Base-by-base conservation (phyloP, 2,113 vertebrate genomes). In the Crotalus viridis region DNA sequence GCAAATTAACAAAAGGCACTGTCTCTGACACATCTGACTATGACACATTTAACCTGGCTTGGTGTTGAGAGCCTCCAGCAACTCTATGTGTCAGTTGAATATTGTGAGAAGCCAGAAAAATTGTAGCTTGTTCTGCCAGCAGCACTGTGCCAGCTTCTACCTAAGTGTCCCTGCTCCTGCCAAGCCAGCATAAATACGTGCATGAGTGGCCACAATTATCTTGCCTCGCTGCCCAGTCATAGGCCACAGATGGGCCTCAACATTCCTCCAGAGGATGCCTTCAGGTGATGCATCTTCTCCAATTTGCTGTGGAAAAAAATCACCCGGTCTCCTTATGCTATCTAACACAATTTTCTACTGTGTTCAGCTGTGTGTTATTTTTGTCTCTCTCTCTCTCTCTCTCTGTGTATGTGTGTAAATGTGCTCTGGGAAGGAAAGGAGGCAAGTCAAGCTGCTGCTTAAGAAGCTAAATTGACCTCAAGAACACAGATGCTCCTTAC, bases 191-290 rank as follows among this genome's bases (percentile, higher is more conserved):
- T 43, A 54, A 74, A 92, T 64, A 91, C 28, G 39, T 91, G 54
- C 51, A 1, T 52, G 85, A 51, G 28, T 3, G 2, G 26, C 87
- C 87, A 74, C 48, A 92, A 92, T 92, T 81, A 54, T 89, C 86
- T 92, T n/a, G 91, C 91, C 19, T 88, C 87, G 56, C 87, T 92
- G 51, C 91, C 51, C 91, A 92, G 86, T 33, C n/a, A 5, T 92
- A 85, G 48, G 57, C 91, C 91, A 92, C 91, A 92, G 86, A 92
- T 92, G 91, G 91, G 91, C 33, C n/a, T 89, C 61, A 92, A 87
- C 17, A 46, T 59, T 88, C 33, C 61, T 92, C 87, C 52, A 69
- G 59, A 92, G 74, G 61, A 92, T 92, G 61, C 91, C 91, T 74
- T 21, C 4, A 88, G 51, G 91, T 87, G 88, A 89, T 74, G 91